Conservation (phyloP, 2,888 invertebrate genomes). For the Cantharis flavilabris region DNA sequence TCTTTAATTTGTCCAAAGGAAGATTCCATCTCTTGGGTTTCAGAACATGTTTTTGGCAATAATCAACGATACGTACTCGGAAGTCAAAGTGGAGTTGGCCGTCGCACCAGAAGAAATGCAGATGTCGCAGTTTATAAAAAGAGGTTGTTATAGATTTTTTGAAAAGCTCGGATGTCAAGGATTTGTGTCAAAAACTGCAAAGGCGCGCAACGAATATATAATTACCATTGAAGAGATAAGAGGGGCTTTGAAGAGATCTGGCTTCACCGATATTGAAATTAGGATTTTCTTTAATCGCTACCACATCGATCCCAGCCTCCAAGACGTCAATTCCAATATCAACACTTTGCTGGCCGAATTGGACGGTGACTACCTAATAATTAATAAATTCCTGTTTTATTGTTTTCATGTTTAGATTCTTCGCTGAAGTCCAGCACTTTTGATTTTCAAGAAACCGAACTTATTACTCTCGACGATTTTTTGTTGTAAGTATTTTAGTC, state of each 20-base stretch:
- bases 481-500: neutral
- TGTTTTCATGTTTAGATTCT: neutral
- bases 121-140: constrained; percentile 63
- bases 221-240: constrained; percentile 48
- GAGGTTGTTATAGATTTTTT: constrained; percentile 59
- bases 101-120: constrained; percentile 58
- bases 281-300: constrained; percentile 69
- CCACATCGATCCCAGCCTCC: constrained; percentile 58
- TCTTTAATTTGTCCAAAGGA: neutral
- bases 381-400: neutral
- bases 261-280: constrained; percentile 67
- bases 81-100: constrained; percentile 72
- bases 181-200: constrained; percentile 30
- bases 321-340: constrained; percentile 42
- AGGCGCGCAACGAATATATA: constrained; percentile 40
- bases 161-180: constrained; percentile 49
- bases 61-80: constrained; percentile 76
- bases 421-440: neutral
- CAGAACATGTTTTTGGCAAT: constrained; percentile 83
- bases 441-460: neutral
- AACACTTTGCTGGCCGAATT: constrained; percentile 38
- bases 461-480: neutral
- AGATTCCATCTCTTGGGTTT: constrained; percentile 14
- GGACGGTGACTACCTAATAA: constrained; percentile 20
- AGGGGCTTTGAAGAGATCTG: constrained; percentile 55